A percentile compares a stretch with the other conserved stretches of the same genome.
Evolutionary conservation across 2,888 invertebrate species (phyloP).

Genomic region (Polyommatus icarus): DNA sequence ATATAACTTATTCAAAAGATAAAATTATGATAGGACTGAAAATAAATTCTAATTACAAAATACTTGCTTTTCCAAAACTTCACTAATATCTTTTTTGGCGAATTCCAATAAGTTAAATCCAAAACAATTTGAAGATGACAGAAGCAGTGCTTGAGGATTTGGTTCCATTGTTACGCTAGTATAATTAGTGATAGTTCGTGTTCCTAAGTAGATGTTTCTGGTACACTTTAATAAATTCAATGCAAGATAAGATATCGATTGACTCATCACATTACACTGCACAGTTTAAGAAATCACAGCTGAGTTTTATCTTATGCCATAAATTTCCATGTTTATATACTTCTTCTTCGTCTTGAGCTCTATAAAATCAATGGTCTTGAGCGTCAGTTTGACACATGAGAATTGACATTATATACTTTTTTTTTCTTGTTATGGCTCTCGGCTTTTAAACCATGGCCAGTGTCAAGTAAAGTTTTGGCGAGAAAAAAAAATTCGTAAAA

Average conservation of each 20-base stretch:
- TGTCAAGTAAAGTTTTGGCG: too few relatives aligned
- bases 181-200: constrained; percentile 25
- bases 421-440: too few relatives aligned
- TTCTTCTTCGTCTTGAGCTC: too few relatives aligned
- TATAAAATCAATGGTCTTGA: too few relatives aligned
- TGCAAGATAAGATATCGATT: background rate
- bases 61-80: constrained; percentile 81
- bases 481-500: too few relatives aligned
- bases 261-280: background rate
- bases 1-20: background rate
- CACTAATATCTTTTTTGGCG: constrained; percentile 82
- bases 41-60: background rate
- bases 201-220: background rate
- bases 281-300: too few relatives aligned
- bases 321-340: too few relatives aligned
- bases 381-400: too few relatives aligned
- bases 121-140: constrained; percentile 86
- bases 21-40: background rate
- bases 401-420: too few relatives aligned
- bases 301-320: too few relatives aligned
- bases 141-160: constrained; percentile 79
- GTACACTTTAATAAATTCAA: background rate
- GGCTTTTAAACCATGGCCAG: too few relatives aligned
- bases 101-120: constrained; percentile 84
- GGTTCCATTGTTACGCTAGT: constrained; percentile 44